These are phyloP conservation scores for Arctopsyche grandis DNA, from an alignment of 1,140 invertebrate species.

Conservation along the genomic window DNA sequence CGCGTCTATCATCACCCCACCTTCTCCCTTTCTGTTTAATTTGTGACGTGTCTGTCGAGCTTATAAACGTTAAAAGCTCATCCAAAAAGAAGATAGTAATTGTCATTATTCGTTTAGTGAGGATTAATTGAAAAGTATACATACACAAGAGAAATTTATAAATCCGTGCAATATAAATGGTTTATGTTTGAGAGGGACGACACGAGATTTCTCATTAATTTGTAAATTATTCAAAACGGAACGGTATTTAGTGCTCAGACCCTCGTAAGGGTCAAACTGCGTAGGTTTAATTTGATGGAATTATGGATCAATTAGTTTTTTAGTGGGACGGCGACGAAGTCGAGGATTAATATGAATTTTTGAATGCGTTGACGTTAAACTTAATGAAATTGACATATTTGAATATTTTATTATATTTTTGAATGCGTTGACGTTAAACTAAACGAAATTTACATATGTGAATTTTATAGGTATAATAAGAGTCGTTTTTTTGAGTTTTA, in stretches of 20 bases:
- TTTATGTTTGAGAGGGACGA: conserved; percentile 2
- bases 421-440: neutral
- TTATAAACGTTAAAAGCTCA: neutral
- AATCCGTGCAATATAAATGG: neutral
- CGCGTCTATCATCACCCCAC: neutral
- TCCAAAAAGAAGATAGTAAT: neutral
- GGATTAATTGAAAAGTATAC: no score
- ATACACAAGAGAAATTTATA: no score
- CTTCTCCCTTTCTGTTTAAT: neutral
- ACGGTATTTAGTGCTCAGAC: neutral
- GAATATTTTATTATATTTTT: neutral
- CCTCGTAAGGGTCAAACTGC: neutral
- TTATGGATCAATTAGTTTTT: conserved; percentile 17
- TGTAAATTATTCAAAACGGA: conserved; percentile 35
- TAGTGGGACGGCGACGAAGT: neutral
- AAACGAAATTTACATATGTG: neutral
- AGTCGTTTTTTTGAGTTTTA: no score
- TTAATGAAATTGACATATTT: neutral
- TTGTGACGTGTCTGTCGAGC: neutral
- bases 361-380: neutral
- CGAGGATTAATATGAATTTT: neutral
- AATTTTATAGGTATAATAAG: neutral
- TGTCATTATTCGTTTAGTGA: no score
- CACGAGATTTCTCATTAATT: conserved; percentile 25
- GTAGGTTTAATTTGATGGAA: conserved; percentile 34